These are phyloP conservation scores for Lymantria monacha DNA, from an alignment of 2,888 invertebrate genomes.

Conservation along the genomic window DNA sequence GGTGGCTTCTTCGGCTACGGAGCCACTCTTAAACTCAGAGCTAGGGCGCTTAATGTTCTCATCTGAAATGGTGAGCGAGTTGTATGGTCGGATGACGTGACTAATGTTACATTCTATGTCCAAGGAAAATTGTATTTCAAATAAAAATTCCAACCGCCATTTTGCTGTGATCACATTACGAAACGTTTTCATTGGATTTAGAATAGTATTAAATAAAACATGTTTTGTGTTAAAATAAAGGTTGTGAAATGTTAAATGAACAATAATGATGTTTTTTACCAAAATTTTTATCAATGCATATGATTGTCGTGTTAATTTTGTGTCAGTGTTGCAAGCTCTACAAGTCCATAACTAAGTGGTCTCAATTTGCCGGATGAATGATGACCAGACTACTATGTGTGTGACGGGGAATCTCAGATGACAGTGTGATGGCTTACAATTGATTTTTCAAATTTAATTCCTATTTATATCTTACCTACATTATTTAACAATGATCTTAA, in stretches of 20 bases:
- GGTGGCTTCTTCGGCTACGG: slow-evolving; percentile 73
- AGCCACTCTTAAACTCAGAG: slow-evolving; percentile 91
- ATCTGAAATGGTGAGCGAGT: slow-evolving; percentile 83
- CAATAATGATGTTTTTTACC: slow-evolving; percentile 35
- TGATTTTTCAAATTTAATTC: slow-evolving; percentile 34
- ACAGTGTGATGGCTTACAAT: slow-evolving; percentile 57
- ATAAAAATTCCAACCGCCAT: neutral
- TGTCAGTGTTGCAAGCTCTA: slow-evolving; percentile 77
- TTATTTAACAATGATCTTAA: slow-evolving; percentile 38
- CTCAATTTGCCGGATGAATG: slow-evolving; percentile 51
- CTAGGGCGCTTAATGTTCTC: slow-evolving; percentile 92
- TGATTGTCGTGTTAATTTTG: slow-evolving; percentile 49
- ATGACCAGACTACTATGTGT: slow-evolving; percentile 42
- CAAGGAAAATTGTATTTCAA: slow-evolving; percentile 38
- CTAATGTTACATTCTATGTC: slow-evolving; percentile 63
- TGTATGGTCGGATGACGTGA: slow-evolving; percentile 73
- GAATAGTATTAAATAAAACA: slow-evolving; percentile 35
- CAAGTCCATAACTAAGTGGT: slow-evolving; percentile 56
- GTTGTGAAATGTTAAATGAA: slow-evolving; percentile 40
- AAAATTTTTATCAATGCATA: slow-evolving; percentile 20
- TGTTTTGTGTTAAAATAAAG: slow-evolving; percentile 39
- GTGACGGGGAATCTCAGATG: slow-evolving; percentile 39
- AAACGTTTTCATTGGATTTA: slow-evolving; percentile 26
- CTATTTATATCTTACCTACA: slow-evolving; percentile 40
- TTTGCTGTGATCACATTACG: neutral